Evolutionary conservation across 2,113 vertebrate genomes (phyloP).

Genomic region (Lanius collurio): DNA sequence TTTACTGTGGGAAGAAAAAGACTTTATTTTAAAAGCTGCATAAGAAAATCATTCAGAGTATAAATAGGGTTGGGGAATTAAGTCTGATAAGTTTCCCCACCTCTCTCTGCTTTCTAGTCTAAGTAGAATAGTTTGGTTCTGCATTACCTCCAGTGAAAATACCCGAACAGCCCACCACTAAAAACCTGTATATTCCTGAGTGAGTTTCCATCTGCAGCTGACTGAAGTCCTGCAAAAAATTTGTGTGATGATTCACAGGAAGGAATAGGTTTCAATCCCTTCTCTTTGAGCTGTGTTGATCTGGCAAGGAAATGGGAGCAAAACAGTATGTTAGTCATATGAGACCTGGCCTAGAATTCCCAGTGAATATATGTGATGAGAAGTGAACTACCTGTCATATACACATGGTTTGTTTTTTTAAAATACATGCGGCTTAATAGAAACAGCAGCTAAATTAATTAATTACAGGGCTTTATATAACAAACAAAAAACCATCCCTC

Average conservation of each 20-base stretch:
- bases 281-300: not conserved
- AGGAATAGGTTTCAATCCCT: slow-evolving; percentile 27
- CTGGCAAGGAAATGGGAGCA: not conserved
- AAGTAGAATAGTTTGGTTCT: not conserved
- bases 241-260: slow-evolving; percentile 27
- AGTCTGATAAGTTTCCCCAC: not conserved
- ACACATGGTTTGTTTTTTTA: not conserved
- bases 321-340: not conserved
- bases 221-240: not conserved
- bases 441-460: not conserved
- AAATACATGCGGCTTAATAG: not conserved
- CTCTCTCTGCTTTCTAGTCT: not conserved
- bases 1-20: not conserved
- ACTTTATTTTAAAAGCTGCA: not conserved
- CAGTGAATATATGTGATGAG: not conserved
- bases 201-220: not conserved
- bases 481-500: rapidly evolving
- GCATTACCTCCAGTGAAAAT: not conserved
- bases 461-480: not conserved
- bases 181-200: not conserved
- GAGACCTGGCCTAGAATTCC: not conserved
- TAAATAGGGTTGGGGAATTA: not conserved
- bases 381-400: not conserved
- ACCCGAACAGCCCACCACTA: not conserved
- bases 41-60: not conserved